These are phyloP conservation scores for Diadema setosum DNA, from an alignment of 35 echinoderm and acorn worm genomes.

Conservation along the genomic window DNA sequence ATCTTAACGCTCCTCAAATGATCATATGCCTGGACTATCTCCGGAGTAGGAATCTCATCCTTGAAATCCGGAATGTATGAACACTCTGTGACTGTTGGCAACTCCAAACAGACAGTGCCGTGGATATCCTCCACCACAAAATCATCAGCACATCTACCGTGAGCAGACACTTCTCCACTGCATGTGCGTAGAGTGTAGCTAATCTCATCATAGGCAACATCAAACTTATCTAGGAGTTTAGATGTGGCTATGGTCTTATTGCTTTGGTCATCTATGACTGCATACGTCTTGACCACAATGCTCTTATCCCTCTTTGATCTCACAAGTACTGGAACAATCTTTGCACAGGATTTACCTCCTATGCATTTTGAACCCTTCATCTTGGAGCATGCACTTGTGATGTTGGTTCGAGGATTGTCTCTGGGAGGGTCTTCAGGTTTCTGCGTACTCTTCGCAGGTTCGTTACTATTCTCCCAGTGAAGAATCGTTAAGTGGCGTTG, in stretches of 20 bases:
- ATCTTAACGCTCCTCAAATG: no score
- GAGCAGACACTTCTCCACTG: no score
- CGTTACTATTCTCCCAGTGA: background rate
- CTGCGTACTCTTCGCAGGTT: no score
- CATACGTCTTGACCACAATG: constrained; percentile 24
- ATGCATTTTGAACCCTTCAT: no score
- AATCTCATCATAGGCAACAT: background rate
- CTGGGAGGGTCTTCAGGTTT: background rate
- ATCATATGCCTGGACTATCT: background rate
- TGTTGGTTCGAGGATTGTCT: background rate
- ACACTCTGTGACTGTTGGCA: constrained; percentile 12
- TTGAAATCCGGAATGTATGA: constrained; percentile 3
- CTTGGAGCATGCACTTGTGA: no score
- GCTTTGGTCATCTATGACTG: no score
- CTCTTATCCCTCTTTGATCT: background rate
- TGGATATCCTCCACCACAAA: no score
- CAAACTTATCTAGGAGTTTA: background rate
- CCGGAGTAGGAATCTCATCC: constrained; percentile 13
- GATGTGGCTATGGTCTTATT: no score
- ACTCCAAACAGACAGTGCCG: no score
- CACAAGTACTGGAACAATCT: constrained; percentile 22
- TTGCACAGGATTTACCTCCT: background rate
- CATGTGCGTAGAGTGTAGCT: background rate
- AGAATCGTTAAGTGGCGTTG: background rate
- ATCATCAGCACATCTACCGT: no score